Evolutionary conservation across 2,888 invertebrate species (phyloP), one percentile per base, ranked within the genome.

Genomic region (Aromia moschata): DNA sequence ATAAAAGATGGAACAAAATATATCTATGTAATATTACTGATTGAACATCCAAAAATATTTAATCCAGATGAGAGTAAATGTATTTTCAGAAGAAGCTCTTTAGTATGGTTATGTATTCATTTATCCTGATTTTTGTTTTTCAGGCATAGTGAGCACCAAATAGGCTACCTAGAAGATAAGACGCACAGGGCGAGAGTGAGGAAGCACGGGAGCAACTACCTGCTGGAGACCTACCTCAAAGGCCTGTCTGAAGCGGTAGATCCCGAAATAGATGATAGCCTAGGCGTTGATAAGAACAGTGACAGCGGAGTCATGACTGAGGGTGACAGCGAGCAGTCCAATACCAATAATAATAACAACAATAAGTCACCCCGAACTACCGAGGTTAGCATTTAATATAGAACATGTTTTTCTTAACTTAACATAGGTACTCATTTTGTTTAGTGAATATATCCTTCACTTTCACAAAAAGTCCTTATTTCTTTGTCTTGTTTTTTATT

Each of bases 131-230:
- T 25, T 5, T 25, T 25, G 4, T 25, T 3, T 72, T 73, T 33
- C 64, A 81, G 81, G 56, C 79, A 80, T 56, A 81, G 79, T 64
- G 93, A 93, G 76, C 87, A 88, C 72, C 86, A 92, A 72, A 93
- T 94, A 70, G 89, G 90, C 64, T 86, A 86, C 72, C 85, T 91
- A 69, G 92, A 92, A 82, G 89, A 90, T 74, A 89, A 90, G 74
- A 89, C 90, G 18, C 92, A 92, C 79, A 86, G 87, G 65, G 86
- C 84, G 40, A 82, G 91, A 44, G 88, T 90, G 80, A 86, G 89
- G 65, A 89, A 90, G 72, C 86, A 91, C 74, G 92, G 92, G 12
- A 90, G 90, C 62, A 92, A 92, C 79, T 92, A 92, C 77, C 83
- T 92, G 44, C 82, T 92, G 11, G 91, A 92, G 77, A 89, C 92